A percentile compares a stretch with the other conserved stretches of the same genome.
These are phyloP conservation scores for Columba janthina DNA, from an alignment of 2,113 vertebrate species.

Conservation along the genomic window DNA sequence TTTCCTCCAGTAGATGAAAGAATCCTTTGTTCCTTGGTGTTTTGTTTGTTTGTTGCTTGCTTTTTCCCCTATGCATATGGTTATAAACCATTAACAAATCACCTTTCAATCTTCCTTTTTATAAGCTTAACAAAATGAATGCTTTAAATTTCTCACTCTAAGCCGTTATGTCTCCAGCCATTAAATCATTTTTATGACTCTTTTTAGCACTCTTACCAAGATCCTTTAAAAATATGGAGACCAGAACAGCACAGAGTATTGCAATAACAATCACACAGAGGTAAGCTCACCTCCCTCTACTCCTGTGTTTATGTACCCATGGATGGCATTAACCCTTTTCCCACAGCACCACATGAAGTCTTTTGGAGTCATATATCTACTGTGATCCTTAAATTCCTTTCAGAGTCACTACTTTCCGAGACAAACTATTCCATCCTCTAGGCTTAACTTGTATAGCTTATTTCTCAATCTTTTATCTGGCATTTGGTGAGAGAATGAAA, in stretches of 20 bases:
- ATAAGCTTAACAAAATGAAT: conserved; percentile 38
- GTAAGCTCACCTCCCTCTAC: neutral
- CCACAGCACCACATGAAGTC: neutral
- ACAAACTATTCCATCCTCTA: neutral
- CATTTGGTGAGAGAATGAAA: conserved; percentile 20
- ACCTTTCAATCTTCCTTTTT: conserved; percentile 48
- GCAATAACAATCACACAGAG: neutral
- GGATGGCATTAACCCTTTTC: conserved; percentile 8
- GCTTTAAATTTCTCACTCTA: conserved; percentile 42
- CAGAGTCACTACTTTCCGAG: neutral
- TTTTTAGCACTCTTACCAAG: neutral
- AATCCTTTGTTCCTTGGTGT: conserved; percentile 22
- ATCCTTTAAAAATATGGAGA: conserved; percentile 11
- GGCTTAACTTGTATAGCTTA: neutral
- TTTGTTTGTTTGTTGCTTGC: neutral
- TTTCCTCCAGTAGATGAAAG: neutral
- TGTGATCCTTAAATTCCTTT: conserved; percentile 13
- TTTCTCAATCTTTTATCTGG: neutral
- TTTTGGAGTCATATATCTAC: neutral
- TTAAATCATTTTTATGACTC: conserved; percentile 49
- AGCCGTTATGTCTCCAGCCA: conserved; percentile 19
- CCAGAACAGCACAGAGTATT: neutral
- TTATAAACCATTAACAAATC: conserved; percentile 51
- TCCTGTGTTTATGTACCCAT: neutral
- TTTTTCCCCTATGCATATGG: neutral